A percentile compares a stretch with the other conserved stretches of the same genome.
phyloP scores from a whole-genome alignment of 2,113 vertebrate genomes.

The Tricholaema leucomelas region DNA sequence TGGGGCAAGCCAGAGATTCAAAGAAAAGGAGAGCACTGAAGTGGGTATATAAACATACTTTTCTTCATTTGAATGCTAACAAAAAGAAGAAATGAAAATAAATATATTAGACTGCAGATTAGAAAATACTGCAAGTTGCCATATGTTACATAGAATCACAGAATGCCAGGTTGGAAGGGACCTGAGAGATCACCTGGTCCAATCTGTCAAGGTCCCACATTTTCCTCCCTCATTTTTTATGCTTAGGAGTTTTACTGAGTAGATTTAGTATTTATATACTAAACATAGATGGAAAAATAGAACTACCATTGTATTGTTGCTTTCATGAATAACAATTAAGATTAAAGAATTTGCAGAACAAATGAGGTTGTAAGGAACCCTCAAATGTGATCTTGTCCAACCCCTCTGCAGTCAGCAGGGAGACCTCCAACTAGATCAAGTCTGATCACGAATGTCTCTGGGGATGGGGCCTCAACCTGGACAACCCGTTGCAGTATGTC shows the following conservation, averaged over 20 bases:
- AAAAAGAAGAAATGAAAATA: background rate
- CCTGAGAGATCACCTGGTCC: no score
- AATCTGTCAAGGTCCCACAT: background rate
- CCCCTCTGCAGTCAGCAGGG: no score
- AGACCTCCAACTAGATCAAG: no score
- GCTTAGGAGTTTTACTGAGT: background rate
- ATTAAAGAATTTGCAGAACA: background rate
- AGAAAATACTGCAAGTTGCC: background rate
- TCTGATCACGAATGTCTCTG: no score
- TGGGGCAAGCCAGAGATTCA: background rate
- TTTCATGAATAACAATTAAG: background rate
- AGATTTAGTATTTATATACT: background rate
- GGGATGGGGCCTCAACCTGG: no score
- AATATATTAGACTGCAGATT: background rate
- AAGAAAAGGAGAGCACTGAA: background rate
- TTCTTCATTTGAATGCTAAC: background rate
- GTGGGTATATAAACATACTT: background rate
- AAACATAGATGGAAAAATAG: background rate
- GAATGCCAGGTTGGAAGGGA: no score
- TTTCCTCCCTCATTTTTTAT: background rate
- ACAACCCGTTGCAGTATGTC: no score
- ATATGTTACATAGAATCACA: background rate
- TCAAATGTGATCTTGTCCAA: no score
- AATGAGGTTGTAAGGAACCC: no score
- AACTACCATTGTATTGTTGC: background rate